Base-by-base conservation (phyloP, 2,797 vertebrate genomes). In the Chrosomus eos region DNA sequence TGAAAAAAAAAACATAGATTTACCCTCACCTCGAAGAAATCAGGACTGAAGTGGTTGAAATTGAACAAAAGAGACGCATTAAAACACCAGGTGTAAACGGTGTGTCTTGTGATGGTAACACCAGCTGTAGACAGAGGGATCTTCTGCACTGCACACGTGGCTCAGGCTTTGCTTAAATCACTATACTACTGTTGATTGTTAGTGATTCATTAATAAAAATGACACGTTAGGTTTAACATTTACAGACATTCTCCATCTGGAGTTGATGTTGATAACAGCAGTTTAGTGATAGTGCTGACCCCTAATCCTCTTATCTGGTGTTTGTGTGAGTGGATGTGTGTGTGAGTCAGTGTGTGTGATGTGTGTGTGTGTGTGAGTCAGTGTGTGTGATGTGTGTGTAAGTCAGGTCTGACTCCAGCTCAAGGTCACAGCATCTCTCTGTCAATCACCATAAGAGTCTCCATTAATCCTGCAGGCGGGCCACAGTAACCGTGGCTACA, bases 401-500 rank as follows among this genome's bases (percentile, higher is more conserved):
- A n/a, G n/a, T n/a, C 18, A 36, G 66, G 67, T 91, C 87, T 91
- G 71, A 64, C 79, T 88, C 83, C 73, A 73, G 84, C 85, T 92
- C 92, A 94, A 94, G 92, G 92, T 94, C 92, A 90, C 51, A 82
- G 81, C 84, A 76, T 81, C 55, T 90, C 81, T 89, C 87, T 87
- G 85, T 88, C 91, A 92, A 91, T 93, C 89, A 90, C 87, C 83
- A 86, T 80, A 90, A 81, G 23, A 87, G 83, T 87, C 75, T 68
- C 84, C 64, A 13, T 90, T 90, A 94, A 93, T 91, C 90, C 88
- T 80, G 86, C 90, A 86, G 86, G 90, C 67, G 76, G 87, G 43
- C 43, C 13, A 16, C 1, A 2, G 93, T 94, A 92, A 93, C 93
- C 92, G 92, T 93, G 91, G 90, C 90, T 93, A 94, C 93, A 82